Conservation (phyloP, 1,140 invertebrate genomes). For the Drosophila arawakana region DNA sequence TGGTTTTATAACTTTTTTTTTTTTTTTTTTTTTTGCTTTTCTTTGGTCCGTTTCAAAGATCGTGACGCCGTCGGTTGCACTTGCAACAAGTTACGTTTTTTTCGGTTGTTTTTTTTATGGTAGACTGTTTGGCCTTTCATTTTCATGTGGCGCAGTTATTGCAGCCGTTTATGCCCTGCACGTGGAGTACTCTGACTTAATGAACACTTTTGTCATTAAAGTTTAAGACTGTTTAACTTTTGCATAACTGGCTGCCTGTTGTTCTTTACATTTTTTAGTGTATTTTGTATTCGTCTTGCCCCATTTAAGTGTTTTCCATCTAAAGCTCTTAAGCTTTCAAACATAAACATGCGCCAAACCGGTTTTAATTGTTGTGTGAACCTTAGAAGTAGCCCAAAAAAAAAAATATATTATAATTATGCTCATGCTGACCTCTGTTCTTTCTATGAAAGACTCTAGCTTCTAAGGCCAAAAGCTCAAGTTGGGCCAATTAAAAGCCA, state of each 20-base stretch:
- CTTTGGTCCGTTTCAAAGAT: constrained; percentile 25
- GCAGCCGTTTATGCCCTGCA: constrained; percentile 32
- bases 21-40: constrained; percentile 15
- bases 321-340: constrained; percentile 19
- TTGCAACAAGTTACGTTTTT: constrained; percentile 46
- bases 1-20: constrained; percentile 6
- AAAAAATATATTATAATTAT: constrained; percentile 29
- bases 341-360: constrained; percentile 36
- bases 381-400: constrained; percentile 18
- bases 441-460: constrained; percentile 8
- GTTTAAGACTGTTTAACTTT: background rate
- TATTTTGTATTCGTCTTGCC: background rate
- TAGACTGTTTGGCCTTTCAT: constrained; percentile 74
- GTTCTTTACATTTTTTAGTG: background rate
- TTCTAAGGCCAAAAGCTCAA: background rate
- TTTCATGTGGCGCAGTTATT: constrained; percentile 66
- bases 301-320: background rate
- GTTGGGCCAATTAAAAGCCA: constrained; percentile 3
- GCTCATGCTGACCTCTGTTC: constrained; percentile 16
- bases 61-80: constrained; percentile 28
- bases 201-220: background rate
- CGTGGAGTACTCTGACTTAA: background rate
- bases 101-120: constrained; percentile 17
- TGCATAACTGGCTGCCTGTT: background rate
- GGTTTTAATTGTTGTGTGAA: constrained; percentile 39